phyloP scores from a whole-genome alignment of 2,797 vertebrate genomes.

The Sphenodon punctatus region DNA sequence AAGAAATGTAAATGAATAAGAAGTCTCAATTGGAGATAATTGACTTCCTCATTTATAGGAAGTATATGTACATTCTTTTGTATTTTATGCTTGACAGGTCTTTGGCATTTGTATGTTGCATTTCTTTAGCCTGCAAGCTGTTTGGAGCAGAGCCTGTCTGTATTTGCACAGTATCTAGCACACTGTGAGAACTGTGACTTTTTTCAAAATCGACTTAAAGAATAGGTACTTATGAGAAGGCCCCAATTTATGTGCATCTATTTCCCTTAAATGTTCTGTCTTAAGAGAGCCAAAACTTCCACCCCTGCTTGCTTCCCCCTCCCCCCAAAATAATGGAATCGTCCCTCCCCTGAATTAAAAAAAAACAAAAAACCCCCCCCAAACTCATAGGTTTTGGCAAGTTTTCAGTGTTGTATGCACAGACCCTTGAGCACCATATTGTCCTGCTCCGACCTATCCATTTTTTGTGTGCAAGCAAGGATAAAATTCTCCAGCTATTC shows the following conservation, averaged over 20 bases:
- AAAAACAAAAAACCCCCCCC: too few species aligned
- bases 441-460: not conserved
- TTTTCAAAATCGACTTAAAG: too few species aligned
- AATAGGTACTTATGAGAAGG: too few species aligned
- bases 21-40: too few species aligned
- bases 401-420: not conserved
- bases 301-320: not conserved
- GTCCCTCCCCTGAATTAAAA: not conserved
- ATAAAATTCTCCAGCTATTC: too few species aligned
- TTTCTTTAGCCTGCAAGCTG: not conserved
- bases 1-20: not conserved
- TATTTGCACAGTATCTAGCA: not conserved
- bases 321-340: fast-evolving
- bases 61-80: not conserved
- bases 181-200: too few species aligned
- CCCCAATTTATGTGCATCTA: too few species aligned
- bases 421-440: not conserved
- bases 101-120: not conserved
- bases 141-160: not conserved
- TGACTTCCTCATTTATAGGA: not conserved
- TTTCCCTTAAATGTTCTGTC: too few species aligned
- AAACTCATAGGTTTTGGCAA: not conserved
- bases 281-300: too few species aligned
- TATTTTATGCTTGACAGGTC: not conserved
- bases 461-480: too few species aligned